phyloP scores from a whole-genome alignment of 2,888 invertebrate genomes.

The Epirrita christyi region DNA sequence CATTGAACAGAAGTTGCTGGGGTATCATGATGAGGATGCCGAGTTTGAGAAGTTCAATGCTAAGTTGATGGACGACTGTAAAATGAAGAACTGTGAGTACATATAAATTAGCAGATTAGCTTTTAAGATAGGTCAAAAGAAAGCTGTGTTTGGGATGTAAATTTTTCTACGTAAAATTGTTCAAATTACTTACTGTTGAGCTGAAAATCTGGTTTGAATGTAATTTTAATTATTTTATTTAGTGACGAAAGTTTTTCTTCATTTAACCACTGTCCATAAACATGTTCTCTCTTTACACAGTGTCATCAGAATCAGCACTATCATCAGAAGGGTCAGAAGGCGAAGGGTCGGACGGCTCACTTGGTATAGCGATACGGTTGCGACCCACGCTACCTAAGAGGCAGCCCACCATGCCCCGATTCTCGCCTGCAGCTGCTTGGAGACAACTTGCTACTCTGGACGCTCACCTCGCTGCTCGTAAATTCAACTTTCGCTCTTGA shows the following conservation, averaged over 20 bases:
- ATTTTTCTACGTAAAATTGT: no score
- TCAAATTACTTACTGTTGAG: no score
- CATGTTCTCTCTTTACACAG: slow-evolving; percentile 44
- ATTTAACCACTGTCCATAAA: no score
- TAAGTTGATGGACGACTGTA: slow-evolving; percentile 67
- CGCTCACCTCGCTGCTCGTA: slow-evolving; percentile 74
- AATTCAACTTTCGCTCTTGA: neutral
- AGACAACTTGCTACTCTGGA: slow-evolving; percentile 88
- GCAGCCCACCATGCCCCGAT: slow-evolving; percentile 90
- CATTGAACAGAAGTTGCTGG: slow-evolving; percentile 74
- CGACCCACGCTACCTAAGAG: slow-evolving; percentile 92
- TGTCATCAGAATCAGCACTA: slow-evolving; percentile 84
- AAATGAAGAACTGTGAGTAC: slow-evolving; percentile 68
- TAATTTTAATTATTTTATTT: no score
- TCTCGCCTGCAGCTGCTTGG: slow-evolving; percentile 94
- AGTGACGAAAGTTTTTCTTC: no score
- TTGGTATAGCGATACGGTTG: slow-evolving; percentile 89
- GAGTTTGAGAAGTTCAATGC: slow-evolving; percentile 76
- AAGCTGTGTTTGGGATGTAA: no score
- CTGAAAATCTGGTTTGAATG: no score
- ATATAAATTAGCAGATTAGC: no score
- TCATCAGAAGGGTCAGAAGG: slow-evolving; percentile 82
- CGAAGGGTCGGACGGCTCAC: slow-evolving; percentile 75
- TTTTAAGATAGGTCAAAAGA: no score
- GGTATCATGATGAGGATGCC: slow-evolving; percentile 71